Percentiles rank a stretch among this genome's conserved stretches.
Conservation (phyloP, 2,113 vertebrate species). For the Scolopax mira region DNA sequence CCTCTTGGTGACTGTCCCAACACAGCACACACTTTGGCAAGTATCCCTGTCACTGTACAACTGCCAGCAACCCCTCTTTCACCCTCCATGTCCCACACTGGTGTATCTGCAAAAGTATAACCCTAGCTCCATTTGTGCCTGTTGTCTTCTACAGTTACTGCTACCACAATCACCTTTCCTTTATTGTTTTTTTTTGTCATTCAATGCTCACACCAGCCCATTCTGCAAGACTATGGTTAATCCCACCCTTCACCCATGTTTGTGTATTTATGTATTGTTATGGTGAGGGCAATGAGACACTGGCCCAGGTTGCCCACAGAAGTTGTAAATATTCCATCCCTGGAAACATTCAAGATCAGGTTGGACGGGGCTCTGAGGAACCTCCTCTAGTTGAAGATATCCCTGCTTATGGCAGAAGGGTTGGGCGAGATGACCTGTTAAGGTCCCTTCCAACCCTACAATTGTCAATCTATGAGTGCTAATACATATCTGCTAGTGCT, state of each 20-base stretch:
- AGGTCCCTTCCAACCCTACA: neutral
- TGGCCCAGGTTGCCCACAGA: neutral
- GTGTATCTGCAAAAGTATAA: neutral
- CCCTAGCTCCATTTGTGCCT: neutral
- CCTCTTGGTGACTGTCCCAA: neutral
- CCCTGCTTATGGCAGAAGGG: neutral
- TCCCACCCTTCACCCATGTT: neutral
- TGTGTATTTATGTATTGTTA: neutral
- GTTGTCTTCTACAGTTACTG: neutral
- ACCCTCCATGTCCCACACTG: rapidly evolving
- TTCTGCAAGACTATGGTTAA: neutral
- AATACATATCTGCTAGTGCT: neutral
- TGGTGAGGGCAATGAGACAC: rapidly evolving
- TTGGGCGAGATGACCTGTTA: neutral
- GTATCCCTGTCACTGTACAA: rapidly evolving
- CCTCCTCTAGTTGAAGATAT: neutral
- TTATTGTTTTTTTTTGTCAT: neutral
- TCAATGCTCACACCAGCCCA: neutral
- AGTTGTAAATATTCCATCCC: neutral
- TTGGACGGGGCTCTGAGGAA: neutral
- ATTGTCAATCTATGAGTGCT: neutral
- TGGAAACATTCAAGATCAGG: neutral
- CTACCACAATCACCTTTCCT: neutral
- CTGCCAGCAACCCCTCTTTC: neutral
- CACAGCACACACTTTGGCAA: neutral